A percentile compares a stretch with the other conserved stretches of the same genome.
phyloP scores from a whole-genome alignment of 2,797 vertebrate species.

The Eptatretus atami region DNA sequence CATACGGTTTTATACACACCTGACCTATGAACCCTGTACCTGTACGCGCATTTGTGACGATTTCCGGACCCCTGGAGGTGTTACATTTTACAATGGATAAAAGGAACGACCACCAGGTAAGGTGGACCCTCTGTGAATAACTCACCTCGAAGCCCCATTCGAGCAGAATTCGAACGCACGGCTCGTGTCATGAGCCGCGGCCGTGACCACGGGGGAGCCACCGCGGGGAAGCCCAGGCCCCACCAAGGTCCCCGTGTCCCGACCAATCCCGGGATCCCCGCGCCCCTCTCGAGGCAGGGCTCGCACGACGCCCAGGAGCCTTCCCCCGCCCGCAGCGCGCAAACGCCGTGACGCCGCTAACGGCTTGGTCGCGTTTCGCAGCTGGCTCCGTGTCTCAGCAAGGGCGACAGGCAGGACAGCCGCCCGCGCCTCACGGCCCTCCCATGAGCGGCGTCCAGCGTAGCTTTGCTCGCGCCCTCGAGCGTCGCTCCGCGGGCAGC shows the following conservation, averaged over 20 bases:
- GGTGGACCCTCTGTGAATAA: too few relatives aligned
- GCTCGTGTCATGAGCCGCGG: background rate
- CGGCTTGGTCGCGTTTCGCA: background rate
- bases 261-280: background rate
- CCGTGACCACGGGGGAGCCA: background rate
- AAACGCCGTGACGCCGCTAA: background rate
- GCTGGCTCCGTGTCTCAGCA: background rate
- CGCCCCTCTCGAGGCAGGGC: background rate
- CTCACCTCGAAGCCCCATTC: background rate
- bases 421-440: too few relatives aligned
- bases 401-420: background rate
- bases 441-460: too few relatives aligned
- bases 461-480: too few relatives aligned
- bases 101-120: too few relatives aligned
- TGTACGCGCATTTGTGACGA: background rate
- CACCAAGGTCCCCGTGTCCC: background rate
- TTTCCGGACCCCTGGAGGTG: too few relatives aligned
- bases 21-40: background rate
- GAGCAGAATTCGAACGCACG: background rate
- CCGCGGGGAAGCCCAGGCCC: background rate
- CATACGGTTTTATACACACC: background rate
- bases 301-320: background rate
- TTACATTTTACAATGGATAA: too few relatives aligned
- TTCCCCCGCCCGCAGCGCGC: background rate
- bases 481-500: too few relatives aligned